These are phyloP conservation scores for Helicoverpa zea DNA, from an alignment of 1,140 invertebrate species.

Conservation along the genomic window DNA sequence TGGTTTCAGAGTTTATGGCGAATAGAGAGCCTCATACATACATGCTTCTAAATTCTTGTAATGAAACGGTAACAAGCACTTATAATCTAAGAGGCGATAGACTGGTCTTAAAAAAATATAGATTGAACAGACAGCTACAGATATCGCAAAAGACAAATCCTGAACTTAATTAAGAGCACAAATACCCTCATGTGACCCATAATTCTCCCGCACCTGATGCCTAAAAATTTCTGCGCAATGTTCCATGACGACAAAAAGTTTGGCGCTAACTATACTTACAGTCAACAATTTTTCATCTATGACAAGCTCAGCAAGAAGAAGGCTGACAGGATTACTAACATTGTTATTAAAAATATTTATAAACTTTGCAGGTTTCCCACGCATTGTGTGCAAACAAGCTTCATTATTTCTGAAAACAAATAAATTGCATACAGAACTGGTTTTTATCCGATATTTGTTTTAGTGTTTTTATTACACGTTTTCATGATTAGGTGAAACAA, in stretches of 20 bases:
- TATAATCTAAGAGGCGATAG: too few relatives aligned
- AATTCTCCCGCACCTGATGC: too few relatives aligned
- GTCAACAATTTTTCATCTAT: conserved; percentile 63
- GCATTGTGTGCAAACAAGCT: conserved; percentile 56
- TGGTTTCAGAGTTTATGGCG: too few relatives aligned
- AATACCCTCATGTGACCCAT: too few relatives aligned
- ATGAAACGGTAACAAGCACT: too few relatives aligned
- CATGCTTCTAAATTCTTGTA: too few relatives aligned
- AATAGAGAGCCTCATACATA: too few relatives aligned
- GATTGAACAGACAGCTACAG: too few relatives aligned
- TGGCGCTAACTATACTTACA: conserved; percentile 58
- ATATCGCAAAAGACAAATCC: too few relatives aligned
- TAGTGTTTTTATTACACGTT: not conserved
- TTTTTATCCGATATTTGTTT: not conserved
- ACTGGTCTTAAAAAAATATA: too few relatives aligned
- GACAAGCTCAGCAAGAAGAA: conserved; percentile 60
- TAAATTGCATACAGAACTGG: not conserved
- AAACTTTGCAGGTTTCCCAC: conserved; percentile 57
- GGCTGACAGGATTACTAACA: conserved; percentile 54
- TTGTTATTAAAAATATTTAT: conserved; percentile 58
- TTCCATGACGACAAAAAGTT: not conserved
- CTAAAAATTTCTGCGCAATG: too few relatives aligned
- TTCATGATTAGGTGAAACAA: not conserved
- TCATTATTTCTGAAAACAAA: conserved; percentile 64
- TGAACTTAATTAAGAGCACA: too few relatives aligned